Percentiles rank a stretch among this genome's conserved stretches.
Conservation (phyloP, 2,113 vertebrate species). For the Oceanodroma tethys region DNA sequence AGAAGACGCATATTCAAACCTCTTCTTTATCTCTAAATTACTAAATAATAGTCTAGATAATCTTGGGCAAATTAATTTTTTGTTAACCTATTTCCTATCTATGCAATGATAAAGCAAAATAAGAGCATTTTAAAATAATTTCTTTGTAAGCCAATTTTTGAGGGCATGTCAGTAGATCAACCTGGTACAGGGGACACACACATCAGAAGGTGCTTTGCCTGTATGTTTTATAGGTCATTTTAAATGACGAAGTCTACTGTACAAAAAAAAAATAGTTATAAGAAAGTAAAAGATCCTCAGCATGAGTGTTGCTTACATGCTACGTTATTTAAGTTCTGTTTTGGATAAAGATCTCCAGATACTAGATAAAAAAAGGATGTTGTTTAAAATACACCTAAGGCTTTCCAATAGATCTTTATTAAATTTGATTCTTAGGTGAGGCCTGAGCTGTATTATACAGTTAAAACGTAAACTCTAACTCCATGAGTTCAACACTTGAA, state of each 20-base stretch:
- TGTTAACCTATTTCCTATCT: neutral
- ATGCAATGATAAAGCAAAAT: neutral
- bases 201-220: neutral
- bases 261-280: neutral
- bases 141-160: neutral
- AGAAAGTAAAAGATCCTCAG: neutral
- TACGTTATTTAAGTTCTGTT: neutral
- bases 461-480: neutral
- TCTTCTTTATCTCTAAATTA: neutral
- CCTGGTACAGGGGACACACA: fast-evolving
- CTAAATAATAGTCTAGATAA: neutral
- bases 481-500: neutral
- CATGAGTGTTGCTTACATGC: neutral
- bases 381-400: neutral
- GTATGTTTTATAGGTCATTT: neutral
- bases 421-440: neutral
- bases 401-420: neutral
- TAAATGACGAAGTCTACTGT: neutral
- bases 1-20: neutral
- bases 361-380: neutral
- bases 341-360: neutral
- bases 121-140: neutral
- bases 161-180: neutral
- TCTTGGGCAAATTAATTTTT: neutral
- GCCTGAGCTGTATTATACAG: neutral